Percentiles rank a stretch among this genome's conserved stretches.
Conservation (phyloP, 2,888 invertebrate species). For the Hydrotaea cyrtoneurina region DNA sequence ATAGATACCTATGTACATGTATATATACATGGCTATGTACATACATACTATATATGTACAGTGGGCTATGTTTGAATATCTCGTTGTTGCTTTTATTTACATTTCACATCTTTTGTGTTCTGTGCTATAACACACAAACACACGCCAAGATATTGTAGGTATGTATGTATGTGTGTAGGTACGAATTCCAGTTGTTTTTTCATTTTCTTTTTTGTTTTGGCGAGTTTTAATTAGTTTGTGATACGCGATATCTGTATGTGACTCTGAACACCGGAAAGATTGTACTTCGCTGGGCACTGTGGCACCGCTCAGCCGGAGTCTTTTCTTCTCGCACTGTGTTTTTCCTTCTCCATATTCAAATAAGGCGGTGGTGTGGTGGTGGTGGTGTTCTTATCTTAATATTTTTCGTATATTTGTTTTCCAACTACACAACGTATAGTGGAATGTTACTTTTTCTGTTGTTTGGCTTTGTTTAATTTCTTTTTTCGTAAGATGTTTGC, state of each 20-base stretch:
- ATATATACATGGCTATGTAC: neutral
- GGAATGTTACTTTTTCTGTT: slow-evolving; percentile 28
- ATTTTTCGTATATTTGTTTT: slow-evolving; percentile 55
- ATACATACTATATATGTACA: too few relatives aligned
- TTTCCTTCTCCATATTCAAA: slow-evolving; percentile 20
- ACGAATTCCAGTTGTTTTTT: neutral
- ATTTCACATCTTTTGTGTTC: slow-evolving; percentile 57
- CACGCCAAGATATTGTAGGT: neutral
- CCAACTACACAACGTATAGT: slow-evolving; percentile 39
- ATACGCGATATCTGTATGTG: slow-evolving; percentile 13
- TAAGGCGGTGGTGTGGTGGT: too few relatives aligned
- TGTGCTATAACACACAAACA: neutral
- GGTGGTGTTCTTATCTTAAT: slow-evolving; percentile 60
- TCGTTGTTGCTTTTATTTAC: slow-evolving; percentile 45
- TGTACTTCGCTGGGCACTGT: neutral
- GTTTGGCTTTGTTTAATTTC: slow-evolving; percentile 30
- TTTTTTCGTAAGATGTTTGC: slow-evolving; percentile 72
- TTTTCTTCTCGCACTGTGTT: neutral
- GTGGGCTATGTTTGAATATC: neutral
- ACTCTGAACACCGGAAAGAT: neutral
- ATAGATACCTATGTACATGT: neutral
- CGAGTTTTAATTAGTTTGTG: slow-evolving; percentile 45
- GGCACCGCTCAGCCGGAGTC: neutral
- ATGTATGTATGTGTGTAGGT: neutral
- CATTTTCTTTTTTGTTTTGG: slow-evolving; percentile 56